Base-by-base conservation (phyloP, 2,888 invertebrate species). In the Dastarcus helophoroides region DNA sequence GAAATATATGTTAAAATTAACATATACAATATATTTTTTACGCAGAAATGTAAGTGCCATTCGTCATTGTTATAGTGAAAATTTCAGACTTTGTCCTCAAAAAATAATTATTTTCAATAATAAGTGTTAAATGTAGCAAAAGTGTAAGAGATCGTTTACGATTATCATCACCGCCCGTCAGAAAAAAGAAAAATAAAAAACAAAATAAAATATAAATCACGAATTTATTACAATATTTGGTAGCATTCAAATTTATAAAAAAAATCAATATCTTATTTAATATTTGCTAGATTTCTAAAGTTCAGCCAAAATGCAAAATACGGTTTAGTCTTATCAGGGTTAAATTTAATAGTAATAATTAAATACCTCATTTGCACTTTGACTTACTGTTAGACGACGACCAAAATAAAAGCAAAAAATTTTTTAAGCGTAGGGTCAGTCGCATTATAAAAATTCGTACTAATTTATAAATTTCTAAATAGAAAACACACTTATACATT, bases 171-270 rank as follows among this genome's bases (percentile, higher is more conserved):
- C n/a, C n/a, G n/a, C n/a, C n/a, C n/a, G n/a, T n/a, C n/a, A n/a
- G 26, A 29, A 32, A 26, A 22, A 44, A 47, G 51, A 49, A 53
- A 48, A 53, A 53, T 53, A 48, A 47, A 54, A 54, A 52, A 51
- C 44, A 45, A 49, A 50, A 43, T 50, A 53, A 58, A 50, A 46
- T 56, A 60, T 56, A 60, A 60, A 61, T 60, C 59, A 62, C 56
- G 58, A 58, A 62, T 54, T 63, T 62, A 62, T 62, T 62, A 60
- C 53, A 53, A 60, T 63, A 63, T 64, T 64, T 64, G 64, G 64
- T 64, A 62, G 60, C 58, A 62, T 59, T 60, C 57, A 56, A 54
- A 54, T 57, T 55, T 58, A 58, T 54, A 55, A 56, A 40, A 50
- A 56, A 56, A 54, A 48, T 53, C 50, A 56, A 55, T 53, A 51